Conservation (phyloP, 2,113 vertebrate genomes). For the Nibea coibor region DNA sequence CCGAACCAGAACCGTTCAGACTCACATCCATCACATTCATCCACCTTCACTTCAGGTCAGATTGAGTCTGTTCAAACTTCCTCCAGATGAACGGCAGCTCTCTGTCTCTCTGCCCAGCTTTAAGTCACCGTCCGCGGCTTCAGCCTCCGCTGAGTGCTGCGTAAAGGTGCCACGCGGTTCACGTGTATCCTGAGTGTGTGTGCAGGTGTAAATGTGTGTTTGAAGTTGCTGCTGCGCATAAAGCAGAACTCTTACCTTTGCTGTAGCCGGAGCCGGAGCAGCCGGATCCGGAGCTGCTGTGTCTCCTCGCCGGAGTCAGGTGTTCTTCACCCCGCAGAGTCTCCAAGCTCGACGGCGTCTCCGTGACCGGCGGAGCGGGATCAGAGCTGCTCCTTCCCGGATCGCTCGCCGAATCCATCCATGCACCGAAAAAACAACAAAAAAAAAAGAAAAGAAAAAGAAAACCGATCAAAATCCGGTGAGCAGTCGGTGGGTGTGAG, state of each 20-base stretch:
- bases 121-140: too few relatives aligned
- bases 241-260: conserved; percentile 75
- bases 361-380: conserved; percentile 79
- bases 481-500: too few relatives aligned
- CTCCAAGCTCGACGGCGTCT: conserved; percentile 82
- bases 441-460: background rate
- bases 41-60: too few relatives aligned
- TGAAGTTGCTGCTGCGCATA: conserved; percentile 23
- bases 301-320: conserved; percentile 78
- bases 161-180: background rate
- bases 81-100: background rate
- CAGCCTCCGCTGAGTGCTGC: too few relatives aligned
- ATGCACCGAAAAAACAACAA: conserved; percentile 15
- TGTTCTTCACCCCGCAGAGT: conserved; percentile 80
- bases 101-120: background rate
- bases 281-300: conserved; percentile 84
- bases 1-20: too few relatives aligned
- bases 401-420: conserved; percentile 86
- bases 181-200: background rate
- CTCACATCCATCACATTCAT: too few relatives aligned
- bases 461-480: background rate
- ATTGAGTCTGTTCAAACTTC: background rate
- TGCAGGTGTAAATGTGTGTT: background rate
- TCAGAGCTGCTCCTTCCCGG: conserved; percentile 83
- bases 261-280: conserved; percentile 77